These are phyloP conservation scores for Sinosuthora webbiana DNA, from an alignment of 2,113 vertebrate species.

Conservation along the genomic window DNA sequence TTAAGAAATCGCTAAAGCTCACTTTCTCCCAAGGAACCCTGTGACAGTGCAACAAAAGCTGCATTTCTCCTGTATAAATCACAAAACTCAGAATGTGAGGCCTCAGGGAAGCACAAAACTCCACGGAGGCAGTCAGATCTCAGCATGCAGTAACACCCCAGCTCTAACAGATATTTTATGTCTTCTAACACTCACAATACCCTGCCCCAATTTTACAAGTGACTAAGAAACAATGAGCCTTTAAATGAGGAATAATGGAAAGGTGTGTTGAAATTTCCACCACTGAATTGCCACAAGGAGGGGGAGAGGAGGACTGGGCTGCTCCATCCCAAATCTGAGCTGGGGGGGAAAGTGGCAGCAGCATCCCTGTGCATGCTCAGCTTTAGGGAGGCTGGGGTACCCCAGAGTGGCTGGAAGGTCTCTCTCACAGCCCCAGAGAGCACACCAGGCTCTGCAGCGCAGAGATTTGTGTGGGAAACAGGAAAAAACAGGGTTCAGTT, in stretches of 20 bases:
- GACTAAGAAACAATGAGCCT: neutral
- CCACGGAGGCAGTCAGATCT: neutral
- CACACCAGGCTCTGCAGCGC: neutral
- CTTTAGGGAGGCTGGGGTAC: neutral
- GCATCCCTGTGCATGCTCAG: neutral
- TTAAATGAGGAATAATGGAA: neutral
- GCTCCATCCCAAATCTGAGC: neutral
- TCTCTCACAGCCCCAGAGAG: neutral
- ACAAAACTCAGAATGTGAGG: neutral
- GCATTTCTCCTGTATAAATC: neutral
- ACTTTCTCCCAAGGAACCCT: neutral
- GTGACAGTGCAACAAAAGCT: neutral
- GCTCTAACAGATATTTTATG: neutral
- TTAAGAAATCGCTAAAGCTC: neutral
- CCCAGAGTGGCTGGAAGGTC: neutral
- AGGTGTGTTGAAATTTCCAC: neutral
- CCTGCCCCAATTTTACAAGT: neutral
- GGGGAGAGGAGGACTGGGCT: neutral
- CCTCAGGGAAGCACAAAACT: neutral
- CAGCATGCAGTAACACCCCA: neutral
- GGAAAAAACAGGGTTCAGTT: neutral
- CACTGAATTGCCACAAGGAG: neutral
- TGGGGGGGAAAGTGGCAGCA: neutral
- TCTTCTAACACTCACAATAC: neutral
- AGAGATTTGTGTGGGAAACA: rapidly evolving